Evolutionary conservation across 2,888 invertebrate genomes (phyloP).

Genomic region (Volucella bombylans): DNA sequence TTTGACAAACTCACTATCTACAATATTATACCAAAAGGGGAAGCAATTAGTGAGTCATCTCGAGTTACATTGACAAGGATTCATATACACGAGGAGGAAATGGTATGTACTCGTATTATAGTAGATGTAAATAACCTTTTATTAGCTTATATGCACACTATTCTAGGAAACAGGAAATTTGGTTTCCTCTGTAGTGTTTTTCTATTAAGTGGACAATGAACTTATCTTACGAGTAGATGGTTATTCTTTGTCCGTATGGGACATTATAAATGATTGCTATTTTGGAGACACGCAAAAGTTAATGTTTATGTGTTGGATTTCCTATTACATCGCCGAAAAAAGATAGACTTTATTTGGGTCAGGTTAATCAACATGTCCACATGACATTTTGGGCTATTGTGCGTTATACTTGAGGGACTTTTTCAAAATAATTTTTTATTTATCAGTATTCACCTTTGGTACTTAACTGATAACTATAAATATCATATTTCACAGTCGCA

Average conservation of each 20-base stretch:
- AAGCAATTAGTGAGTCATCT: slow-evolving; percentile 56
- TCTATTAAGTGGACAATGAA: slow-evolving; percentile 34
- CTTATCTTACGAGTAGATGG: slow-evolving; percentile 15
- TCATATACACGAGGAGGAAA: neutral
- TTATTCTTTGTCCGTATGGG: slow-evolving; percentile 7
- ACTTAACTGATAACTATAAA: too few relatives aligned
- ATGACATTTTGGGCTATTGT: neutral
- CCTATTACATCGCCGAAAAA: neutral
- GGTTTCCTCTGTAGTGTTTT: slow-evolving; percentile 1
- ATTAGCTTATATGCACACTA: slow-evolving; percentile 11
- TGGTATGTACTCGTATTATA: neutral
- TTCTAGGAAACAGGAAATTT: slow-evolving; percentile 30
- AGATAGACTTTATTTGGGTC: neutral
- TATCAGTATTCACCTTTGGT: neutral
- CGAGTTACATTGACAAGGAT: slow-evolving; percentile 32
- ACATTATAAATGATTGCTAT: slow-evolving; percentile 14
- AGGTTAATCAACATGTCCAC: slow-evolving; percentile 10
- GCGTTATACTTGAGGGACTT: neutral
- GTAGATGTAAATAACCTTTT: slow-evolving; percentile 42
- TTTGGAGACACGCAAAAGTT: slow-evolving; percentile 19
- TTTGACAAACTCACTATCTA: slow-evolving; percentile 1
- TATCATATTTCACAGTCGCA: too few relatives aligned
- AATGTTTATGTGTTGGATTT: neutral
- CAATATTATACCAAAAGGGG: slow-evolving; percentile 18
- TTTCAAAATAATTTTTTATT: neutral